Evolutionary conservation across 2,113 vertebrate genomes (phyloP).

Genomic region (Rhipidura dahli): DNA sequence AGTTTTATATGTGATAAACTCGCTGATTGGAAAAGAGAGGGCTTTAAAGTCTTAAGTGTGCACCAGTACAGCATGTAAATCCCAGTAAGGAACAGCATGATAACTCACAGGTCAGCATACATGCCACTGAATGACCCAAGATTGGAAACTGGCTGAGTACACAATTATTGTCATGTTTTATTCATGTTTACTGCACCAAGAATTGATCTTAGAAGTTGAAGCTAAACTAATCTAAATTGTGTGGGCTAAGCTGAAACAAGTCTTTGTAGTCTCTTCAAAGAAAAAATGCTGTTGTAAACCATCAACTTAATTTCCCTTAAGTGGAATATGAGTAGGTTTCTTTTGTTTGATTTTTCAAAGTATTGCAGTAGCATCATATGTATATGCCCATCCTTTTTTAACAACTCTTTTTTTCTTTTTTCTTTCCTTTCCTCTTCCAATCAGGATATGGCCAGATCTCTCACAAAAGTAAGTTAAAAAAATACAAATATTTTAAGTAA

Average conservation of each 20-base stretch:
- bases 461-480: conserved; percentile 88
- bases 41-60: background rate
- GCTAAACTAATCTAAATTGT: background rate
- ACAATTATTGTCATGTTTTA: background rate
- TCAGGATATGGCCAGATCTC: conserved; percentile 89
- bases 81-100: background rate
- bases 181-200: background rate
- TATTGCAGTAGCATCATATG: background rate
- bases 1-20: background rate
- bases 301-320: background rate
- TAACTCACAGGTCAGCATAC: rapidly evolving
- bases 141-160: background rate
- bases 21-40: background rate
- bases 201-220: background rate
- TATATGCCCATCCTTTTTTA: background rate
- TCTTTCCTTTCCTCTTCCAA: background rate
- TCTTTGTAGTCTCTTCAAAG: background rate
- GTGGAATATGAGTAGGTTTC: rapidly evolving
- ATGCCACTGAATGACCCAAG: too few species aligned
- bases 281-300: background rate
- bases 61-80: rapidly evolving
- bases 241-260: background rate
- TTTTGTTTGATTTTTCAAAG: background rate
- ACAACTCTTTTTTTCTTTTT: background rate
- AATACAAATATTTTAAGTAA: background rate